Base-by-base conservation (phyloP, 2,888 invertebrate species). In the Nomada ruficornis region DNA sequence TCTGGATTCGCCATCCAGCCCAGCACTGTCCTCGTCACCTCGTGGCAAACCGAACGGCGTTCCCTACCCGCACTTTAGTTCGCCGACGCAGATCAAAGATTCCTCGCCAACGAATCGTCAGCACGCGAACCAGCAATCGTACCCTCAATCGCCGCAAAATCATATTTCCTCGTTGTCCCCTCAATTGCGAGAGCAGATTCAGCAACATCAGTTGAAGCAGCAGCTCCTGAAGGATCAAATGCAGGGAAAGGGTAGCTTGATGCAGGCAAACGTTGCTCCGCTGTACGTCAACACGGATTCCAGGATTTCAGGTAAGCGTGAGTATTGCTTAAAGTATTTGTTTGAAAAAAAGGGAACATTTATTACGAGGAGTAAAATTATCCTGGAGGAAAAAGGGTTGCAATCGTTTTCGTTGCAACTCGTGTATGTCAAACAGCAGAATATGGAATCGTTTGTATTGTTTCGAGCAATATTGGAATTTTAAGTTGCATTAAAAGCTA, bases 201-300 rank as follows among this genome's bases (percentile, higher is more conserved):
- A 93, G n/a, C 93, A 93, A 81, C 93, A 93, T 77, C 93, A 93
- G 80, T 78, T 93, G 50, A 93, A 93, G 81, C 92, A 93, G 72
- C 93, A 93, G 52, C 75, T 92, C 59, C 85, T 93, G 55, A 92
- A 92, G 76, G 93, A 93, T 69, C 93, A 92, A 69, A 93, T 93
- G 90, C 93, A 93, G 68, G 93, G 93, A 36, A 93, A 92, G 68
- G 88, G 89, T 4, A 89, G 89, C 55, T 83, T 89, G 64, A 86
- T 90, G 65, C 92, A 92, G 71, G 77, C 79, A 44, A 89, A 85
- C 63, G 87, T 88, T 26, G 81, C 95, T 0, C 97, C 97, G 0
- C 92, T 97, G 13, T 97, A 97, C 89, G 96, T 97, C 50, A 97
- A 97, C 90, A 96, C 97, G 0, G 94, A 95, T 77, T 93, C 93